Evolutionary conservation across 1,140 invertebrate species (phyloP), one percentile per base, ranked within the genome.

Genomic region (Conopomorpha cramerella): DNA sequence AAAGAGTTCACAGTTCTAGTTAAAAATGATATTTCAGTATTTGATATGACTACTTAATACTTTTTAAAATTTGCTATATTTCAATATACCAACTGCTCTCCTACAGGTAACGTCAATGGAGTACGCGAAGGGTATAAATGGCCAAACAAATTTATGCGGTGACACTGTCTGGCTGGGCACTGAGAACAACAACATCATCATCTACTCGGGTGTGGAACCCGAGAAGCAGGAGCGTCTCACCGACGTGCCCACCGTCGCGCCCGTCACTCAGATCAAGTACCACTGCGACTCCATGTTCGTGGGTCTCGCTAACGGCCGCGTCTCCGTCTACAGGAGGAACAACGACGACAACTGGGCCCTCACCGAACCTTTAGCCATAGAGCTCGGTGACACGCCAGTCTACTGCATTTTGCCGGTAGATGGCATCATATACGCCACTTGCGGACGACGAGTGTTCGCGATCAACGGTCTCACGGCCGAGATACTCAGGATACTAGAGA

Each of bases 101-200:
- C 65, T 45, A 3, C 53, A 79, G 76, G 87, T 95, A 2, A 89
- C 88, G 2, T 86, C 89, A 0, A 84, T 94, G 70, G 90, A 95
- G 58, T 92, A 90, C 50, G 85, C 91, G 1, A 87, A 88, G 62
- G 87, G 88, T 8, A 25, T 84, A 16, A 77, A 78, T 43, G 78
- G 82, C 50, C 77, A 81, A 31, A 77, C 79, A 19, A 82, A 80
- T 36, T 63, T 87, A 16, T 80, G 84, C 30, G 79, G 81, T n/a
- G 87, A 90, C 66, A 80, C 87, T 17, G 90, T 98, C 1, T 98
- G 94, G 93, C 87, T 96, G 79, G 93, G 92, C 34, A 96, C 93
- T 1, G 88, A 91, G 42, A 89, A 87, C 45, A 82, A 88, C 41
- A 90, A 84, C 51, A 77, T 90, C 14, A 79, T 90, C 7, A 74